Conservation (phyloP, 2,113 vertebrate species). For the Centropristis striata region DNA sequence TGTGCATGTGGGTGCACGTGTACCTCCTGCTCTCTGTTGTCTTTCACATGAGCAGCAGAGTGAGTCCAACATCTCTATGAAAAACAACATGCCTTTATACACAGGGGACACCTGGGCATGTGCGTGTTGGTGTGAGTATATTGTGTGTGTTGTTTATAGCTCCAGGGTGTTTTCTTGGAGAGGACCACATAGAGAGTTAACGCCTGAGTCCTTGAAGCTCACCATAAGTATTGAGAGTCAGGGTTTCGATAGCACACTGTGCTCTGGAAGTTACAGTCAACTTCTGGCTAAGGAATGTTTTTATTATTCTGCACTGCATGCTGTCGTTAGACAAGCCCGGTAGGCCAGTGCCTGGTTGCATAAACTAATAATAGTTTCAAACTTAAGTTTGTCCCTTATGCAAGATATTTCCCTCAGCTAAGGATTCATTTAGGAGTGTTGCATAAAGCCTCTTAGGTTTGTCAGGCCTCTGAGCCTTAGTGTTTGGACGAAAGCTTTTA, state of each 20-base stretch:
- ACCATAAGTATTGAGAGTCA: slow-evolving; percentile 32
- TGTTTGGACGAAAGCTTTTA: too few relatives aligned
- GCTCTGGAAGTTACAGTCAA: slow-evolving; percentile 46
- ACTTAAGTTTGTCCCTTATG: too few relatives aligned
- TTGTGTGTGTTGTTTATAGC: slow-evolving; percentile 58
- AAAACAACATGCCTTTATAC: slow-evolving; percentile 71
- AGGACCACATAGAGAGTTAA: slow-evolving; percentile 62
- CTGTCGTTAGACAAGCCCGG: slow-evolving; percentile 6
- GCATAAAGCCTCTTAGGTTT: too few relatives aligned
- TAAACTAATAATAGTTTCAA: too few relatives aligned
- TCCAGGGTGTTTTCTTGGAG: slow-evolving; percentile 67
- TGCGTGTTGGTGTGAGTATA: slow-evolving; percentile 36
- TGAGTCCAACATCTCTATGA: slow-evolving; percentile 77
- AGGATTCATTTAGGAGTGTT: too few relatives aligned
- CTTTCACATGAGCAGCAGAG: slow-evolving; percentile 73
- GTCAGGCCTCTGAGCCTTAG: too few relatives aligned
- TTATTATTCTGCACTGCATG: slow-evolving; percentile 23
- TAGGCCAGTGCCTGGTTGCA: neutral
- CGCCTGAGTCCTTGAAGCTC: slow-evolving; percentile 54
- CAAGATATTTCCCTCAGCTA: too few relatives aligned
- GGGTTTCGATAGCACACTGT: slow-evolving; percentile 50
- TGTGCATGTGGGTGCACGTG: neutral
- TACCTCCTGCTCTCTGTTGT: slow-evolving; percentile 60
- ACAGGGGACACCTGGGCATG: slow-evolving; percentile 57
- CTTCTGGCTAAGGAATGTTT: slow-evolving; percentile 47